phyloP scores from a whole-genome alignment of 2,888 invertebrate species.

The Amphipyra berbera region DNA sequence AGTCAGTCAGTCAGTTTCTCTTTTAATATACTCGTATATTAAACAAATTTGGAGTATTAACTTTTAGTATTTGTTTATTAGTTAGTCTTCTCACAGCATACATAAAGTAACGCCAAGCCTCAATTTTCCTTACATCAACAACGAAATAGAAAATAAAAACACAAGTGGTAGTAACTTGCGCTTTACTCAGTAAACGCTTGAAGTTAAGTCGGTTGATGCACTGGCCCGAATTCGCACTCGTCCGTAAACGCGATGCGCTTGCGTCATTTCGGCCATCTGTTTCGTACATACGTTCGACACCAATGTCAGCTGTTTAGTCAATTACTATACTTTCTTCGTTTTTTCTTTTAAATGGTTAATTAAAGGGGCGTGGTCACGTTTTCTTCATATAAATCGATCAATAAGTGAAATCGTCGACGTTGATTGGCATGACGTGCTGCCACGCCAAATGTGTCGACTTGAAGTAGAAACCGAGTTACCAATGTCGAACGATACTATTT shows the following conservation, averaged over 20 bases:
- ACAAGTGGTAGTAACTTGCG: slow-evolving; percentile 8
- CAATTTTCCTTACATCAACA: too few relatives aligned
- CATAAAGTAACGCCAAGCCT: too few relatives aligned
- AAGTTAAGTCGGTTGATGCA: slow-evolving; percentile 35
- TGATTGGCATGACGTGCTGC: slow-evolving; percentile 17
- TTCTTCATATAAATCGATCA: slow-evolving; percentile 19
- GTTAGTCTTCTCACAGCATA: too few relatives aligned
- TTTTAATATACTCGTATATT: too few relatives aligned
- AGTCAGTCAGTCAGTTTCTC: too few relatives aligned
- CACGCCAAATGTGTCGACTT: slow-evolving; percentile 14
- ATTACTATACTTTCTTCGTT: background rate
- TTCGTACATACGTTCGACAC: slow-evolving; percentile 35
- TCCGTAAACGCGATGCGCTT: slow-evolving; percentile 61
- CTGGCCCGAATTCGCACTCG: slow-evolving; percentile 60
- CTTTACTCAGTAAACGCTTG: slow-evolving; percentile 5
- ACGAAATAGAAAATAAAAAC: background rate
- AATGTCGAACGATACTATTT: background rate
- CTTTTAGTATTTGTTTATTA: too few relatives aligned
- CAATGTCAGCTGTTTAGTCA: slow-evolving; percentile 46
- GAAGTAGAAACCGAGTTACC: background rate
- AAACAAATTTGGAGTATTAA: too few relatives aligned
- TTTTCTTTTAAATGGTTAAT: slow-evolving; percentile 2
- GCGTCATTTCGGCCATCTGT: slow-evolving; percentile 65
- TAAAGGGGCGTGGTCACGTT: slow-evolving; percentile 1
- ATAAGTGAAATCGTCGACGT: slow-evolving; percentile 24